Evolutionary conservation across 2,797 vertebrate species (phyloP).

Genomic region (Urophycis tenuis): DNA sequence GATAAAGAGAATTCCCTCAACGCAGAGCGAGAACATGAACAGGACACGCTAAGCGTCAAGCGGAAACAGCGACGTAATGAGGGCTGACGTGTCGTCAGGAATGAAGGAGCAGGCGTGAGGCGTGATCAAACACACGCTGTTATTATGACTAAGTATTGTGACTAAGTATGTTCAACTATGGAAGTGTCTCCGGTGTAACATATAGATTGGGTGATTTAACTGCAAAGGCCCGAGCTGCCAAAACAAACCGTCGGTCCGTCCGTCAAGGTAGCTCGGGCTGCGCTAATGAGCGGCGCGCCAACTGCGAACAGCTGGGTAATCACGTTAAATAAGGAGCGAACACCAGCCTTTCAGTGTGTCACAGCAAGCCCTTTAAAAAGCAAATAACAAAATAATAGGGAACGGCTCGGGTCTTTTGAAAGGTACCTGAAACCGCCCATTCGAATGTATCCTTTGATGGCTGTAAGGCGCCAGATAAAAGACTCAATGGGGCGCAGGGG

Average conservation of each 20-base stretch:
- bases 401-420: slow-evolving; percentile 13
- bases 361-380: slow-evolving; percentile 40
- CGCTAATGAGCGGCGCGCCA: slow-evolving; percentile 22
- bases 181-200: slow-evolving; percentile 16
- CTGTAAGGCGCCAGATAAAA: slow-evolving; percentile 13
- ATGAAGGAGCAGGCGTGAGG: slow-evolving; percentile 6
- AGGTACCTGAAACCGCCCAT: slow-evolving; percentile 16
- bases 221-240: not conserved
- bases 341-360: slow-evolving; percentile 33
- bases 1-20: slow-evolving; percentile 56
- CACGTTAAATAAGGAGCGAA: slow-evolving; percentile 45
- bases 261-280: not conserved
- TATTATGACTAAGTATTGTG: not conserved
- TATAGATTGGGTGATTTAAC: not conserved
- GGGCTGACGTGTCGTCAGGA: slow-evolving; percentile 25
- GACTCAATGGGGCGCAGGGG: slow-evolving; percentile 11
- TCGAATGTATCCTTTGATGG: slow-evolving; percentile 34
- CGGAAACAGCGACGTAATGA: slow-evolving; percentile 44
- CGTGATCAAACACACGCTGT: not conserved
- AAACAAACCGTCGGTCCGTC: not conserved
- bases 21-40: slow-evolving; percentile 49
- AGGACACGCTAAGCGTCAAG: slow-evolving; percentile 9
- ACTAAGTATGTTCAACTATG: not conserved
- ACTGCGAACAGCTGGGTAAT: slow-evolving; percentile 51
- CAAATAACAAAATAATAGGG: slow-evolving; percentile 29